A percentile compares a stretch with the other conserved stretches of the same genome.
These are phyloP conservation scores for Patella caerulea DNA, from an alignment of 2,888 invertebrate species.

Conservation along the genomic window DNA sequence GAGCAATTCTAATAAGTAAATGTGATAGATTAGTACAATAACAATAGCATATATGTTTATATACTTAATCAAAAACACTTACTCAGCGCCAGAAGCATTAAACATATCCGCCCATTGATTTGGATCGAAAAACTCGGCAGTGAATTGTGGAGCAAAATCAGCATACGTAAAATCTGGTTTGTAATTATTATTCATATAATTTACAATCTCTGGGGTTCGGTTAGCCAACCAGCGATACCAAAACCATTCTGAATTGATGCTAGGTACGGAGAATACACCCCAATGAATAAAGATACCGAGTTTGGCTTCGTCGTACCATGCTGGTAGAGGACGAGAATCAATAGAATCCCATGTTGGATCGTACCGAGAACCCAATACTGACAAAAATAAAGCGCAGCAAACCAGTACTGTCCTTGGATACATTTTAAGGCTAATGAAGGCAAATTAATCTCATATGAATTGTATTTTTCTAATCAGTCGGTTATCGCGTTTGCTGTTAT, in stretches of 20 bases:
- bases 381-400: too few species aligned
- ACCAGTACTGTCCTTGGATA: too few species aligned
- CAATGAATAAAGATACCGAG: constrained; percentile 94
- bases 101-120: constrained; percentile 88
- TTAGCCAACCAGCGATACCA: constrained; percentile 61
- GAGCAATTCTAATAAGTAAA: too few species aligned
- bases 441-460: too few species aligned
- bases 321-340: constrained; percentile 85
- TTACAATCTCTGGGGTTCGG: constrained; percentile 47
- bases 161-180: constrained; percentile 90
- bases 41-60: too few species aligned
- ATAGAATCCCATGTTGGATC: constrained; percentile 86
- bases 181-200: constrained; percentile 87
- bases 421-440: too few species aligned
- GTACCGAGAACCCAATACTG: constrained; percentile 29
- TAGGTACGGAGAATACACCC: constrained; percentile 93
- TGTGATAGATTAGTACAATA: too few species aligned
- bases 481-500: too few species aligned
- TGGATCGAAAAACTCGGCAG: constrained; percentile 88
- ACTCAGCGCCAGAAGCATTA: constrained; percentile 85
- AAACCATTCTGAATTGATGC: constrained; percentile 78
- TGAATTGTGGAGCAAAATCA: constrained; percentile 89
- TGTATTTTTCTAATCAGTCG: too few species aligned
- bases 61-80: constrained; percentile 41
- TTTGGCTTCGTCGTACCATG: constrained; percentile 92